Evolutionary conservation across 2,888 invertebrate species (phyloP).

Genomic region (Amphipoea lucens): DNA sequence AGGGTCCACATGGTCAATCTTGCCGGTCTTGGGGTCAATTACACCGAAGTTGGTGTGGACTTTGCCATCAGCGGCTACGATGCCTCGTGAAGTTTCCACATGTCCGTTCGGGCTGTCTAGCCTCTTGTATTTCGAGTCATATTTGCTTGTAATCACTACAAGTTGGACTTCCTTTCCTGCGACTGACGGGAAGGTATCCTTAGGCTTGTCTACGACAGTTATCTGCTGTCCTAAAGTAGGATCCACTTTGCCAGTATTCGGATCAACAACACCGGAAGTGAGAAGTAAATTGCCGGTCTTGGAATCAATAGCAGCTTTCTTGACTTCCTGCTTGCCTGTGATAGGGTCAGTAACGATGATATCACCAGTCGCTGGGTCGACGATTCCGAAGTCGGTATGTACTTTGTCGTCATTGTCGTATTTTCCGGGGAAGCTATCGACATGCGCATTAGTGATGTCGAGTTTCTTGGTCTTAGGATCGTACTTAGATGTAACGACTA

Average conservation of each 20-base stretch:
- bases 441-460: constrained; percentile 88
- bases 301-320: constrained; percentile 91
- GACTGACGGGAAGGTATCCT: constrained; percentile 81
- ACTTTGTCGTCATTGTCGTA: constrained; percentile 88
- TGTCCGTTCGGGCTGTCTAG: constrained; percentile 89
- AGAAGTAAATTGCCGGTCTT: constrained; percentile 91
- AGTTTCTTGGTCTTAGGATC: constrained; percentile 89
- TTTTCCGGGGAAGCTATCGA: constrained; percentile 83
- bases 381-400: constrained; percentile 90
- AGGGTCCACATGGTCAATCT: constrained; percentile 89
- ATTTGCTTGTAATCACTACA: constrained; percentile 89
- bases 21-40: constrained; percentile 90
- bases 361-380: constrained; percentile 90
- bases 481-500: constrained; percentile 90
- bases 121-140: constrained; percentile 89
- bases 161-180: constrained; percentile 88
- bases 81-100: constrained; percentile 87
- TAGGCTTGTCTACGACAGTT: constrained; percentile 84
- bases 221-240: constrained; percentile 90
- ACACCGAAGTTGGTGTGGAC: constrained; percentile 89
- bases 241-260: constrained; percentile 90
- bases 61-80: constrained; percentile 81
- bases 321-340: constrained; percentile 91
- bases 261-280: constrained; percentile 90
- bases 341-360: constrained; percentile 90